phyloP scores from a whole-genome alignment of 2,888 invertebrate species.

The Lasioglossum malachurum region DNA sequence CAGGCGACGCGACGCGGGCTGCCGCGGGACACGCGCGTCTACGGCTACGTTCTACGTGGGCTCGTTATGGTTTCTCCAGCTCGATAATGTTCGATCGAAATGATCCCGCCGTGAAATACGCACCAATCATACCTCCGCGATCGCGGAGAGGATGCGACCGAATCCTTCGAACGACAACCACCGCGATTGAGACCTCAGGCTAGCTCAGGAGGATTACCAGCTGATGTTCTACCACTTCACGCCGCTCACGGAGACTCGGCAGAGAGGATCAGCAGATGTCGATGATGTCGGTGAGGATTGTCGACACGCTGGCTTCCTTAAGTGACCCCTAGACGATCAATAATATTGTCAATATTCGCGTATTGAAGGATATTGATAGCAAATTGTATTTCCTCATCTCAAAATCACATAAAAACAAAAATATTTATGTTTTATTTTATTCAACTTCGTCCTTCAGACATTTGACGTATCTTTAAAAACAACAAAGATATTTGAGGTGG shows the following conservation, averaged over 20 bases:
- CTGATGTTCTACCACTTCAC: slow-evolving; percentile 10
- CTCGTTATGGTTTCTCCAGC: slow-evolving; percentile 77
- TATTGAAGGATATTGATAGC: too few relatives aligned
- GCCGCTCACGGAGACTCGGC: slow-evolving; percentile 16
- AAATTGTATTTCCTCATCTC: too few relatives aligned
- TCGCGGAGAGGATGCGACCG: slow-evolving; percentile 40
- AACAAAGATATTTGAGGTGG: too few relatives aligned
- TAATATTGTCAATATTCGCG: too few relatives aligned
- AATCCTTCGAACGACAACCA: slow-evolving; percentile 12
- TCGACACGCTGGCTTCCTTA: too few relatives aligned
- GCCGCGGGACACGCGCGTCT: slow-evolving; percentile 43
- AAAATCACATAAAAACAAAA: too few relatives aligned
- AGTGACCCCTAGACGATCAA: too few relatives aligned
- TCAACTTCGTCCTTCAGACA: too few relatives aligned
- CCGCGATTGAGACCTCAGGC: slow-evolving; percentile 69
- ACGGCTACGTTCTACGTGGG: slow-evolving; percentile 67
- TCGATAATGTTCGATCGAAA: slow-evolving; percentile 78
- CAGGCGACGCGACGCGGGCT: slow-evolving; percentile 12
- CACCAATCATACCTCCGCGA: slow-evolving; percentile 67
- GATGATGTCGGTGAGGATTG: slow-evolving; percentile 42
- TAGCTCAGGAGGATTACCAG: slow-evolving; percentile 50
- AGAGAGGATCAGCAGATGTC: slow-evolving; percentile 23
- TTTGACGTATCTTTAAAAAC: too few relatives aligned
- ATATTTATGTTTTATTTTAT: too few relatives aligned
- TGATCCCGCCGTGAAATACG: slow-evolving; percentile 77